Evolutionary conservation across 2,888 invertebrate genomes (phyloP).

Genomic region (Mesochorus sp.): DNA sequence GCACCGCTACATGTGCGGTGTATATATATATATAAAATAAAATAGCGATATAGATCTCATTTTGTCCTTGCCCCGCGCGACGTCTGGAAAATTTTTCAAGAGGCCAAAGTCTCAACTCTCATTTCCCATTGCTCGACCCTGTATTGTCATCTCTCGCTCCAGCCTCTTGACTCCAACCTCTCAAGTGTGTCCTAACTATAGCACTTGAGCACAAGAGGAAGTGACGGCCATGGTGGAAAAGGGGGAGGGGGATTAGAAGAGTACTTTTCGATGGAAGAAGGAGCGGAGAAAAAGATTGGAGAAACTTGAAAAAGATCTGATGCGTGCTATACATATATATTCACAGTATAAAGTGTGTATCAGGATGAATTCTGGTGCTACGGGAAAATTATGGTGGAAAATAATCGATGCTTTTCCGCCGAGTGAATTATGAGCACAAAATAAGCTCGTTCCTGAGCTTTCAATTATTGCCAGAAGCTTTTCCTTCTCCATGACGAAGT

Average conservation of each 20-base stretch:
- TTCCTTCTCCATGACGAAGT: not conserved
- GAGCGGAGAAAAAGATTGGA: constrained; percentile 12
- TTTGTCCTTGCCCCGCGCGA: constrained; percentile 12
- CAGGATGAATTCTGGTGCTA: not conserved
- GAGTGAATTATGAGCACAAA: constrained; percentile 28
- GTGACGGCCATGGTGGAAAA: not conserved
- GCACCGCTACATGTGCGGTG: not conserved
- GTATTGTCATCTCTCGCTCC: constrained; percentile 23
- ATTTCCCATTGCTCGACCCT: constrained; percentile 16
- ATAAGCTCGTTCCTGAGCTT: constrained; percentile 39
- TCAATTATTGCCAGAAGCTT: constrained; percentile 27
- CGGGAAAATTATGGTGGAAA: constrained; percentile 32
- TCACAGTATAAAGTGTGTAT: not conserved
- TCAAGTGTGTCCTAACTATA: constrained; percentile 35
- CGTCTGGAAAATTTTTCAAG: constrained; percentile 51
- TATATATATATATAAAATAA: not conserved
- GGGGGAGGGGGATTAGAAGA: not conserved
- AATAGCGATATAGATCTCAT: not conserved
- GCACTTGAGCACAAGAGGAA: constrained; percentile 26
- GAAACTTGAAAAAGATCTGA: constrained; percentile 12
- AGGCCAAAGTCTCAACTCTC: constrained; percentile 25
- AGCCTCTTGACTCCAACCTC: constrained; percentile 28
- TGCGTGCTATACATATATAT: not conserved
- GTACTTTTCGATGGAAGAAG: not conserved
- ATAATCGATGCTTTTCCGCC: constrained; percentile 55